These are phyloP conservation scores for Pseudococcus viburni DNA, from an alignment of 2,888 invertebrate genomes.

Conservation along the genomic window DNA sequence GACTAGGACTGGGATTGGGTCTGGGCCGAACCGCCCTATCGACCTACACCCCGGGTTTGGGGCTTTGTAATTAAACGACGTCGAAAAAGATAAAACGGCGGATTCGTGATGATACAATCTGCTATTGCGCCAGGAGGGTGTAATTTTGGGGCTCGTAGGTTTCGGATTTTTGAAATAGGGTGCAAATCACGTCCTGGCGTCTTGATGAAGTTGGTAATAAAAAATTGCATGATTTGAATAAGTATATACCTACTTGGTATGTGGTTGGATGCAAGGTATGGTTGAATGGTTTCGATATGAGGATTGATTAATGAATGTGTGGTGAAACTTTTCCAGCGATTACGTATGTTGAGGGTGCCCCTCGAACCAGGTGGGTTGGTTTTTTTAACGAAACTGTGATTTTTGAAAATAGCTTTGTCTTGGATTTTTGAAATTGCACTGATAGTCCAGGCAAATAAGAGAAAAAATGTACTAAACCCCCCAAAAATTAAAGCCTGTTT, in stretches of 20 bases:
- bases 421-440: no score
- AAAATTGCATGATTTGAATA: background rate
- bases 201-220: background rate
- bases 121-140: background rate
- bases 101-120: slow-evolving; percentile 26
- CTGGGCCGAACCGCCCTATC: background rate
- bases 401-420: no score
- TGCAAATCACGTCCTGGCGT: background rate
- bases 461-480: no score
- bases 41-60: background rate
- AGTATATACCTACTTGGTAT: background rate
- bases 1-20: background rate
- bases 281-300: no score
- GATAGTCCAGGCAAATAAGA: no score
- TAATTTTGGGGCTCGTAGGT: background rate
- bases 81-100: slow-evolving; percentile 32
- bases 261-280: no score
- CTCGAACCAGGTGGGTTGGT: no score
- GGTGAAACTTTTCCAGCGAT: no score
- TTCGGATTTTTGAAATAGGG: background rate
- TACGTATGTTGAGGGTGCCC: no score
- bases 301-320: no score
- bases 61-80: slow-evolving; percentile 28
- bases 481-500: no score
- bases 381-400: no score